Conservation (phyloP, 2,797 vertebrate genomes). For the Channallabes apus region DNA sequence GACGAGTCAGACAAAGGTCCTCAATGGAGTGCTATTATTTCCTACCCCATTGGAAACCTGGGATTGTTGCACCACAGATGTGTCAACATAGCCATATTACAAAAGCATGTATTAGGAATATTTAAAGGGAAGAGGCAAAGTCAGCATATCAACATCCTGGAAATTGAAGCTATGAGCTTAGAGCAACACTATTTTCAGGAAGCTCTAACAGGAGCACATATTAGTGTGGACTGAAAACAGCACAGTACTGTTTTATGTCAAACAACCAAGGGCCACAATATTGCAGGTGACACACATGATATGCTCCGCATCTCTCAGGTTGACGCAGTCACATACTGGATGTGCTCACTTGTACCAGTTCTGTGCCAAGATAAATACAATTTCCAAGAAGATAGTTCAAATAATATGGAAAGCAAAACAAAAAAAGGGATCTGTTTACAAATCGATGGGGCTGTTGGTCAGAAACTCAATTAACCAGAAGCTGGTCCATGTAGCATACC, state of each 20-base stretch:
- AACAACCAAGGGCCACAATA: not conserved
- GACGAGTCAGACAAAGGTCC: not conserved
- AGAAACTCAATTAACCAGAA: not conserved
- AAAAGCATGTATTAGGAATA: not conserved
- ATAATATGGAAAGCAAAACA: not conserved
- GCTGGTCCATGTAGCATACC: not conserved
- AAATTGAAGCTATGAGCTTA: not conserved
- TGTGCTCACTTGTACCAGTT: not conserved
- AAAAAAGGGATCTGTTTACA: not conserved
- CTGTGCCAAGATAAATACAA: not conserved
- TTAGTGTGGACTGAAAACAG: not conserved
- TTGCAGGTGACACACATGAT: not conserved
- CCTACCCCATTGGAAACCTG: not conserved
- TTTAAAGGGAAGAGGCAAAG: not conserved
- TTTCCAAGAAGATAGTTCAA: not conserved
- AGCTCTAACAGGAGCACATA: not conserved
- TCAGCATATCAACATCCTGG: not conserved
- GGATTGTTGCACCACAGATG: not conserved
- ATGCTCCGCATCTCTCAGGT: not conserved
- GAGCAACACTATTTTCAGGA: not conserved
- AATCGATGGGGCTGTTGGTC: not conserved
- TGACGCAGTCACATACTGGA: not conserved
- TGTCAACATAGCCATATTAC: not conserved
- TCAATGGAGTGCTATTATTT: not conserved
- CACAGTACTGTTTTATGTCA: not conserved